These are phyloP conservation scores for Pterocles burchelli DNA, from an alignment of 2,113 vertebrate species.

Conservation along the genomic window DNA sequence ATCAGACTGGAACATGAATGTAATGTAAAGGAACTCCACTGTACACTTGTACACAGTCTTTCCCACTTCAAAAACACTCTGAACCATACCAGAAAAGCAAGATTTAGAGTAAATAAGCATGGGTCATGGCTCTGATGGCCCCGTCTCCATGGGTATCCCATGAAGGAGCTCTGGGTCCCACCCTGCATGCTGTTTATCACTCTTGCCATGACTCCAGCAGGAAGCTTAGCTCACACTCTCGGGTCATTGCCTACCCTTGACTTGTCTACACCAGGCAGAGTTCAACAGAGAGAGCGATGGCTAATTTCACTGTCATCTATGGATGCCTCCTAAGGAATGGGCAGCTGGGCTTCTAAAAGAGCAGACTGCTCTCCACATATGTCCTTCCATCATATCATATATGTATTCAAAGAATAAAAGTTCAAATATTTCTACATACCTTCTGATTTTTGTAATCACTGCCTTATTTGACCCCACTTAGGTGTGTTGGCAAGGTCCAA, in stretches of 20 bases:
- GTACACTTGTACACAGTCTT: background rate
- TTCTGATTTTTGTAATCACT: background rate
- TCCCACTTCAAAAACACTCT: background rate
- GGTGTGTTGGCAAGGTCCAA: background rate
- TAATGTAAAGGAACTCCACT: background rate
- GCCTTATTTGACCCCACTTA: background rate
- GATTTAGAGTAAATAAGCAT: background rate
- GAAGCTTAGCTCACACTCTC: background rate
- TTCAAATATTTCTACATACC: background rate
- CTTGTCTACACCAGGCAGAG: background rate
- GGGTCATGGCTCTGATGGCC: background rate
- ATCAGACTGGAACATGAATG: background rate
- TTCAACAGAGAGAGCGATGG: background rate
- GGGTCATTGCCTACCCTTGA: background rate
- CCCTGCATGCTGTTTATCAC: background rate
- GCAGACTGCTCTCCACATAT: background rate
- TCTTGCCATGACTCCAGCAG: background rate
- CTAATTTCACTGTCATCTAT: fast-evolving
- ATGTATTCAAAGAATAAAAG: background rate
- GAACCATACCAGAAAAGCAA: background rate
- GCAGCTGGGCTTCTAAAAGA: background rate
- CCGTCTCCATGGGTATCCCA: background rate
- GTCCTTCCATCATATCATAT: background rate
- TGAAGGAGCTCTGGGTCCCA: background rate
- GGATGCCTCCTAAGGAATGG: background rate